These are phyloP conservation scores for Cyprinodon variegatus DNA, from an alignment of 2,113 vertebrate genomes.

Conservation along the genomic window DNA sequence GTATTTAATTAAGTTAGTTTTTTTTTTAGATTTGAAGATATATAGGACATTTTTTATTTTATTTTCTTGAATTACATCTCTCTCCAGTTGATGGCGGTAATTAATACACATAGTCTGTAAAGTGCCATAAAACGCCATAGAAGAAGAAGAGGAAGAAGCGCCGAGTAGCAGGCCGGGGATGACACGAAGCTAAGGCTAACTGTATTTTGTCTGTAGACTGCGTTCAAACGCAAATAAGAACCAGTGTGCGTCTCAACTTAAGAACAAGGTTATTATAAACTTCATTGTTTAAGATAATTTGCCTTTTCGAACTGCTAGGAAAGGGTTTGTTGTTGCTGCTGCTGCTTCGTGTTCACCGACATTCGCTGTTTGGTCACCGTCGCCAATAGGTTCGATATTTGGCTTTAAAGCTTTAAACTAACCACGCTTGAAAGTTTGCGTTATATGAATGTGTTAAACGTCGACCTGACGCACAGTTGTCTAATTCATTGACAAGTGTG, in stretches of 20 bases:
- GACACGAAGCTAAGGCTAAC: neutral
- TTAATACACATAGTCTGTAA: too few relatives aligned
- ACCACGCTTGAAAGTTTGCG: fast-evolving
- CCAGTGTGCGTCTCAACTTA: neutral
- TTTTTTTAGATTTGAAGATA: too few relatives aligned
- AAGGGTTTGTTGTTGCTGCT: neutral
- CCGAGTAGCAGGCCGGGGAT: constrained; percentile 11
- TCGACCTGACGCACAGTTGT: fast-evolving
- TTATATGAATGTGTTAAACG: neutral
- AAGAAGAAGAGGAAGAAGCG: neutral
- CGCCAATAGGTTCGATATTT: constrained; percentile 21
- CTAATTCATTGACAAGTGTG: fast-evolving
- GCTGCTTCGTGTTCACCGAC: constrained; percentile 30
- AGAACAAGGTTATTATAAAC: neutral
- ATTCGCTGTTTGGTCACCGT: constrained; percentile 49
- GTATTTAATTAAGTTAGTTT: too few relatives aligned
- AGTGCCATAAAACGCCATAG: too few relatives aligned
- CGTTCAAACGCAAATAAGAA: neutral
- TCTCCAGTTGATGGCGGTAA: too few relatives aligned
- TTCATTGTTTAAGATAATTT: neutral
- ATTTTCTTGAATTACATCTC: too few relatives aligned
- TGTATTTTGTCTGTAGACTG: neutral
- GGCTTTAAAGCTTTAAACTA: neutral
- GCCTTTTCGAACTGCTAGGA: neutral
- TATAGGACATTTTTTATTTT: too few relatives aligned